Evolutionary conservation across 2,888 invertebrate genomes (phyloP), one percentile per base, ranked within the genome.

Genomic region (Portevinia maculata): DNA sequence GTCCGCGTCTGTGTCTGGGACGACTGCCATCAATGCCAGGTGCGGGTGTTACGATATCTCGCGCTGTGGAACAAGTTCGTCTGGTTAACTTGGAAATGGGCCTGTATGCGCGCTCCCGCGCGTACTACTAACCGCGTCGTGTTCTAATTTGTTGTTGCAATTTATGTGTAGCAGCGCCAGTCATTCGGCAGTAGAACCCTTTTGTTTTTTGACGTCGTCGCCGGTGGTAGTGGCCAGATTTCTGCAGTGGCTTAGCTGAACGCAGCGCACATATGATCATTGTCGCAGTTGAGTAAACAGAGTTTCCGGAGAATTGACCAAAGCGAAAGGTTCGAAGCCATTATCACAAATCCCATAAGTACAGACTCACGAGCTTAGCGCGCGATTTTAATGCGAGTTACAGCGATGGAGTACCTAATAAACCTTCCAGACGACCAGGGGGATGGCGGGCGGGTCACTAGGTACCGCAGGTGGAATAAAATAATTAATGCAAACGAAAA

Each of bases 131-230:
- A 37, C 32, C 32, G 71, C 70, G 59, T 48, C 73, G 69, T 79
- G 84, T 84, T 84, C 84, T 84, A 84, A 84, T 84, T 84, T 84
- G 79, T 84, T 84, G 84, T 84, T 84, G 84, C 67, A 73, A 81
- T 81, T 81, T 81, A 81, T 81, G 75, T 41, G 65, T 59, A 53
- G 41, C 41, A 3, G 9, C 34, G 46, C 41, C 50, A 79, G 67
- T 69, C 79, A 67, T 57, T 70, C 39, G 34, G 48, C 34, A 21
- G 75, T 55, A 53, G 75, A 64, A 83, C 83, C 83, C 83, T 83
- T 83, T 83, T 83, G 70, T 81, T 57, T 81, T 79, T 81, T 76
- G 64, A 65, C 46, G 46, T 76, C 24, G 53, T 34, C 48, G 44
- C 15, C 28, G 39, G 32, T 34, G 7, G 21, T n/a, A 11, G 52